Evolutionary conservation across 2,113 vertebrate species (phyloP).

Genomic region (Sminthopsis crassicaudata): DNA sequence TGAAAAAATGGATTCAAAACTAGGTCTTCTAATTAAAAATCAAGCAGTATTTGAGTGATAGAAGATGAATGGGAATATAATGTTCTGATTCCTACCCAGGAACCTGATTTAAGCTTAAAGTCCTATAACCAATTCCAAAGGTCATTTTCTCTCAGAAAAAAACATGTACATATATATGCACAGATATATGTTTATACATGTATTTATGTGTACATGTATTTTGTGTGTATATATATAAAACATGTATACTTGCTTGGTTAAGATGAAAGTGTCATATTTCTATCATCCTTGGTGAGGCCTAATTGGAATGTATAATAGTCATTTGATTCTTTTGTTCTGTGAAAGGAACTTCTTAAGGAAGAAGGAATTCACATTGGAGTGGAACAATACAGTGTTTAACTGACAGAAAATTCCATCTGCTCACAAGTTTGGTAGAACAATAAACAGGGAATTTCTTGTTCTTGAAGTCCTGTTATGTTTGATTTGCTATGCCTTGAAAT

Average conservation of each 20-base stretch:
- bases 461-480: slow-evolving; percentile 65
- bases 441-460: slow-evolving; percentile 50
- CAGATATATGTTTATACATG: too few relatives aligned
- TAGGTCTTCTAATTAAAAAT: not conserved
- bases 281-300: slow-evolving; percentile 11
- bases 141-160: slow-evolving; percentile 47
- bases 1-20: not conserved
- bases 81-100: not conserved
- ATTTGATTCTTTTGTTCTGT: slow-evolving; percentile 1
- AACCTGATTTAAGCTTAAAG: slow-evolving; percentile 25
- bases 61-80: not conserved
- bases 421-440: slow-evolving; percentile 50
- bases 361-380: not conserved
- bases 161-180: too few relatives aligned
- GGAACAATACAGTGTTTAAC: not conserved
- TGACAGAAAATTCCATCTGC: slow-evolving; percentile 46
- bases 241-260: slow-evolving; percentile 15
- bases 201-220: too few relatives aligned
- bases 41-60: not conserved
- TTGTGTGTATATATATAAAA: too few relatives aligned
- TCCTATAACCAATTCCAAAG: slow-evolving; percentile 24
- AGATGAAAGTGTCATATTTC: slow-evolving; percentile 35
- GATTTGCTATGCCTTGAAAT: slow-evolving; percentile 63
- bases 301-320: not conserved
- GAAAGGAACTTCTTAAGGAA: not conserved